Conservation (phyloP, 2,113 vertebrate genomes). For the Phrynosoma platyrhinos region DNA sequence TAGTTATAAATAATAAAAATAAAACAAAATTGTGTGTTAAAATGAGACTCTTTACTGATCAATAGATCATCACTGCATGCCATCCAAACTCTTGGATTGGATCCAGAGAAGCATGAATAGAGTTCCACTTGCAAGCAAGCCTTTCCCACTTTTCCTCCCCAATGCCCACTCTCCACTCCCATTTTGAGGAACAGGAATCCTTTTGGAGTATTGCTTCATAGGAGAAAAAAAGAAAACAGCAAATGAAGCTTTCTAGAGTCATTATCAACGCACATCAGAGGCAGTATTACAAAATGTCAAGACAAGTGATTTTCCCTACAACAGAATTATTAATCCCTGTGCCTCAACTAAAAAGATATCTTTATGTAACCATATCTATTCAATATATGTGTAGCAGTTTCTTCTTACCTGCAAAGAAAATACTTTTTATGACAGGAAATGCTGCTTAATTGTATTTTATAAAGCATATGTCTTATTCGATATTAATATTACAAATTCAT, state of each 20-base stretch:
- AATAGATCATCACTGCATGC: not conserved
- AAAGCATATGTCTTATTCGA: conserved; percentile 56
- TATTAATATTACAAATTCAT: conserved; percentile 35
- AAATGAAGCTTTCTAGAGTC: not conserved
- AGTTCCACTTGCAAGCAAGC: not conserved
- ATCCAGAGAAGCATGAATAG: not conserved
- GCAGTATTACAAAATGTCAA: not conserved
- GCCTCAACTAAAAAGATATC: not conserved
- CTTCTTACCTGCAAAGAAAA: conserved; percentile 8
- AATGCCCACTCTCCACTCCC: not conserved
- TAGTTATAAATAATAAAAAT: not conserved
- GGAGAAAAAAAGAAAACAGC: not conserved
- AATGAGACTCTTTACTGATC: not conserved
- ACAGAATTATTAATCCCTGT: not conserved
- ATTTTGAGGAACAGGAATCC: not conserved
- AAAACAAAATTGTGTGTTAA: not conserved
- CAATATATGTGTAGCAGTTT: not conserved
- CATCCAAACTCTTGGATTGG: not conserved
- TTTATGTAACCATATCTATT: not conserved
- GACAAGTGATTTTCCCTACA: not conserved
- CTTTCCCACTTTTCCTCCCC: not conserved
- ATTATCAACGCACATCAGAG: not conserved
- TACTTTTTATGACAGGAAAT: not conserved
- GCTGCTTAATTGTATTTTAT: conserved; percentile 50
- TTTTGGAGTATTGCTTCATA: not conserved